A percentile compares a stretch with the other conserved stretches of the same genome.
phyloP scores from a whole-genome alignment of 2,888 invertebrate species.

The Spodoptera picta region DNA sequence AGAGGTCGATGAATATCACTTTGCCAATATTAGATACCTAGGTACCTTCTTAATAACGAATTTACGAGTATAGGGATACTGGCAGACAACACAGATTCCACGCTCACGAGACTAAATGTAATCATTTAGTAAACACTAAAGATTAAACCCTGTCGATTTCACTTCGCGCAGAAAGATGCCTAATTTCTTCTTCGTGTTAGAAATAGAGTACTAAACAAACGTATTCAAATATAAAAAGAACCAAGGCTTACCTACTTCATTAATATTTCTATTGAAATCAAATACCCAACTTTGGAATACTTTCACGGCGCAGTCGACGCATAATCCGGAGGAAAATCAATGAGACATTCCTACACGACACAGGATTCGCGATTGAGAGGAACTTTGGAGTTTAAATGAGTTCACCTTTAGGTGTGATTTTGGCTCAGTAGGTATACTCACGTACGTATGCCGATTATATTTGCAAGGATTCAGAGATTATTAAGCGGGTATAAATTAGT shows the following conservation, averaged over 20 bases:
- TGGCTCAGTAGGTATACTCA: conserved; percentile 39
- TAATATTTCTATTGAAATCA: conserved; percentile 77
- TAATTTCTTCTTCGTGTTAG: too few relatives aligned
- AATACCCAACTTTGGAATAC: conserved; percentile 78
- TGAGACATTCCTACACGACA: conserved; percentile 78
- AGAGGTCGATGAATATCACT: too few relatives aligned
- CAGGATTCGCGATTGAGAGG: conserved; percentile 67
- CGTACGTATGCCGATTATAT: conserved; percentile 43
- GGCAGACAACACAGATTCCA: too few relatives aligned
- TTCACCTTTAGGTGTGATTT: conserved; percentile 69
- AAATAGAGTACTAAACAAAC: too few relatives aligned
- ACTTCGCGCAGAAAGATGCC: too few relatives aligned
- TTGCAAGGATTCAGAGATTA: conserved; percentile 12
- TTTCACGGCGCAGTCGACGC: conserved; percentile 75
- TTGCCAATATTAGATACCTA: too few relatives aligned
- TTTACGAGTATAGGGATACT: too few relatives aligned
- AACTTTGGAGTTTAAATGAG: conserved; percentile 74
- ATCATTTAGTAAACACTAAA: too few relatives aligned
- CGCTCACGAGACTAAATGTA: too few relatives aligned
- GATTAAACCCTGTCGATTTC: too few relatives aligned
- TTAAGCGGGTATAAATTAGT: neutral
- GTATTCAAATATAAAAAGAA: conserved; percentile 5
- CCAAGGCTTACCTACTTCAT: conserved; percentile 73
- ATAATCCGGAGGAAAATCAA: conserved; percentile 78
- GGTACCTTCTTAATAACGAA: too few relatives aligned